phyloP scores from a whole-genome alignment of 1,140 invertebrate genomes.

The Subanguina moxae region DNA sequence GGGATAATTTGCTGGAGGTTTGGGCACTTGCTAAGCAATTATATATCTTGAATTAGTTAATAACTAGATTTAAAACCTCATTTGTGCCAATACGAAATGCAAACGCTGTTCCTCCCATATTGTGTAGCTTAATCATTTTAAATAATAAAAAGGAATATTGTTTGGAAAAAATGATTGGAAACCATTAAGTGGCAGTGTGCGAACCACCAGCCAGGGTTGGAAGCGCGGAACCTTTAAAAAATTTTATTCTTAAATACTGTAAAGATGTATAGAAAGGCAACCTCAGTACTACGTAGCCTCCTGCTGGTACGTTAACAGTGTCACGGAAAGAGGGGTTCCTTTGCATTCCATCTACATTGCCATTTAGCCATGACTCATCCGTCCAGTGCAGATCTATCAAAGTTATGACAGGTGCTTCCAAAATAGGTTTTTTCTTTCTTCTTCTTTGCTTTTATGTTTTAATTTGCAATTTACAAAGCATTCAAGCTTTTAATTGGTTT shows the following conservation, averaged over 20 bases:
- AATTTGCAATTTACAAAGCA: no score
- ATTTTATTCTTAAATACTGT: conserved; percentile 8
- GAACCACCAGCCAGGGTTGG: conserved; percentile 50
- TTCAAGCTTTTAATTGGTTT: no score
- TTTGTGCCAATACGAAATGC: conserved; percentile 44
- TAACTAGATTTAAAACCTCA: neutral
- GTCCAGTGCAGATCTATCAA: conserved; percentile 41
- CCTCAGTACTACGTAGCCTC: conserved; percentile 48
- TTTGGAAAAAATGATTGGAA: conserved; percentile 31
- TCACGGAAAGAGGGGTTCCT: conserved; percentile 46
- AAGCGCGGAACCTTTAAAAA: conserved; percentile 39
- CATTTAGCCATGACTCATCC: conserved; percentile 33
- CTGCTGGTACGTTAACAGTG: conserved; percentile 46
- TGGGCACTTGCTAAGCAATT: conserved; percentile 27
- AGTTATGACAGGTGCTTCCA: conserved; percentile 25
- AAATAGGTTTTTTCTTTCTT: conserved; percentile 15
- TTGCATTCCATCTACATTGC: conserved; percentile 44
- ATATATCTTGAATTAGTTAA: neutral
- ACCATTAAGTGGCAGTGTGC: conserved; percentile 46
- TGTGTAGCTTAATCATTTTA: conserved; percentile 40
- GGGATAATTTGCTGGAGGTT: conserved; percentile 39
- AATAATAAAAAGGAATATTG: conserved; percentile 38
- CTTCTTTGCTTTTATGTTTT: no score
- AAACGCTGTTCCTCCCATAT: conserved; percentile 55
- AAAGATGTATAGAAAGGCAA: conserved; percentile 10